Percentiles rank a stretch among this genome's conserved stretches.
These are phyloP conservation scores for Meleagris gallopavo DNA, from an alignment of 2,113 vertebrate species.

Conservation along the genomic window DNA sequence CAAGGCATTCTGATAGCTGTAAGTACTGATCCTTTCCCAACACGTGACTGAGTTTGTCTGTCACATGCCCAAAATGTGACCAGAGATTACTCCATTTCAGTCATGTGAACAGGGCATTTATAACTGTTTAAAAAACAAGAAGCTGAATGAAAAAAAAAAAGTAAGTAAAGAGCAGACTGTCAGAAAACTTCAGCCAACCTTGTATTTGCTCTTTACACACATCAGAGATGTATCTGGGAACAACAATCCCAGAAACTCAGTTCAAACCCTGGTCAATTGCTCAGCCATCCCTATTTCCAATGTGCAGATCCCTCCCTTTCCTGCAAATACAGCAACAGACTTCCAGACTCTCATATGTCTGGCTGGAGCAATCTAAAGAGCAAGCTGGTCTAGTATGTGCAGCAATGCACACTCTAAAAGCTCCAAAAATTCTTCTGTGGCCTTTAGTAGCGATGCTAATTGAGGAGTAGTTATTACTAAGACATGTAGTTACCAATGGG, in stretches of 20 bases:
- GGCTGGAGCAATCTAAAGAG: not conserved
- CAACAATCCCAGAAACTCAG: not conserved
- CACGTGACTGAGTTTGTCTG: constrained; percentile 33
- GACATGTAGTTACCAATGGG: not conserved
- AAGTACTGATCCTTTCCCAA: not conserved
- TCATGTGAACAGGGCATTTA: constrained; percentile 31
- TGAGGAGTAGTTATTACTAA: not conserved
- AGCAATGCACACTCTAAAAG: not conserved
- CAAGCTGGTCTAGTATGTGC: not conserved
- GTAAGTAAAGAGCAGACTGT: not conserved
- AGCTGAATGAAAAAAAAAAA: constrained; percentile 9
- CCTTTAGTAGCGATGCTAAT: not conserved
- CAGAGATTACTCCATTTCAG: constrained; percentile 29
- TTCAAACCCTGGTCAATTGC: not conserved
- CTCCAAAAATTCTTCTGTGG: not conserved
- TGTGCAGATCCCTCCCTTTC: not conserved
- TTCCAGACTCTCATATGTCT: not conserved
- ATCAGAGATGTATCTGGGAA: not conserved
- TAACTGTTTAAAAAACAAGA: constrained; percentile 4
- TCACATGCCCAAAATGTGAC: constrained; percentile 50
- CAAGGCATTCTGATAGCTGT: constrained; percentile 21
- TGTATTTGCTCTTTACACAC: not conserved
- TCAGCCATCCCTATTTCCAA: not conserved
- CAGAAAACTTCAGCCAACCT: not conserved
- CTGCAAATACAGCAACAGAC: not conserved